Evolutionary conservation across 1,140 invertebrate species (phyloP).

Genomic region (Eriosoma lanigerum): DNA sequence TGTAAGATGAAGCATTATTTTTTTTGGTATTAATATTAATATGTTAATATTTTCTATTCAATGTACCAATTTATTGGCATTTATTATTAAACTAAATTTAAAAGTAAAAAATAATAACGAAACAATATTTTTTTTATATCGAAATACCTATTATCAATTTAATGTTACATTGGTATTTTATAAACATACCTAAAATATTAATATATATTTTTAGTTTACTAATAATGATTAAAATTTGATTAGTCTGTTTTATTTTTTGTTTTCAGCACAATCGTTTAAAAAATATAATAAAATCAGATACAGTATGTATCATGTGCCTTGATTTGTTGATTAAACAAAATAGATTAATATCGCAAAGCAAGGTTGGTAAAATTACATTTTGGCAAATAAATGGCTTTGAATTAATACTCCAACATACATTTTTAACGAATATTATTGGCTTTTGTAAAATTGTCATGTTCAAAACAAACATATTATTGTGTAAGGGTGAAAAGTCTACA

Average conservation of each 20-base stretch:
- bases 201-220: too few species aligned
- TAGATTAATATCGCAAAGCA: slow-evolving; percentile 17
- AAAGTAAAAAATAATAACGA: too few species aligned
- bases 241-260: not conserved
- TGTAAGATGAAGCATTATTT: too few species aligned
- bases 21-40: too few species aligned
- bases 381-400: slow-evolving; percentile 14
- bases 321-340: not conserved
- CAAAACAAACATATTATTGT: slow-evolving; percentile 22
- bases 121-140: too few species aligned
- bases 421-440: slow-evolving; percentile 1
- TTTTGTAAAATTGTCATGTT: slow-evolving; percentile 17
- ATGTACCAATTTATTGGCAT: too few species aligned
- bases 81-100: too few species aligned
- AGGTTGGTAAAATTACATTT: slow-evolving; percentile 6
- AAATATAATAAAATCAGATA: not conserved
- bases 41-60: too few species aligned
- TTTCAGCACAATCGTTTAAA: slow-evolving; percentile 28
- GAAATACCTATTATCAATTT: too few species aligned
- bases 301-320: not conserved
- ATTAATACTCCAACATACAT: not conserved
- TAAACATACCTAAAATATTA: too few species aligned
- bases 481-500: slow-evolving; percentile 13
- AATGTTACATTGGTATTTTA: too few species aligned
- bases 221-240: not conserved